These are phyloP conservation scores for Kryphioiulus occultus DNA, from an alignment of 2,888 invertebrate species.

Conservation along the genomic window DNA sequence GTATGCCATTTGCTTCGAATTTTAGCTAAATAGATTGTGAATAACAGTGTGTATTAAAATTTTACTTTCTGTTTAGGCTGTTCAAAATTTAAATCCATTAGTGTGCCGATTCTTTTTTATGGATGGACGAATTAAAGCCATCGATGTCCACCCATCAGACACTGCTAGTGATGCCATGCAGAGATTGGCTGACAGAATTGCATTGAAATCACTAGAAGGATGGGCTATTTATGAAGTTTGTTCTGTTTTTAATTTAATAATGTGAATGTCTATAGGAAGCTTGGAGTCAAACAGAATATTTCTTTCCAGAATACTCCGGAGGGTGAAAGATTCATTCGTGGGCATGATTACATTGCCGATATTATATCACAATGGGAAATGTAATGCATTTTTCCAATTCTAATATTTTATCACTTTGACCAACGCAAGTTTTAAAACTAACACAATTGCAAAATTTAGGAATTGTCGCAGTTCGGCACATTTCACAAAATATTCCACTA, in stretches of 20 bases:
- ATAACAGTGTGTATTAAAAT: background rate
- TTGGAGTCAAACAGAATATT: background rate
- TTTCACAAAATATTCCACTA: constrained; percentile 57
- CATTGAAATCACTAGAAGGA: constrained; percentile 82
- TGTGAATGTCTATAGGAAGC: background rate
- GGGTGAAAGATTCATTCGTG: constrained; percentile 87
- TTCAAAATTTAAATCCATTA: constrained; percentile 88
- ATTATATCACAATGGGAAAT: constrained; percentile 95
- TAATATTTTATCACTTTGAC: background rate
- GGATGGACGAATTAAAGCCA: constrained; percentile 93
- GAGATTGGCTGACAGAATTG: constrained; percentile 84
- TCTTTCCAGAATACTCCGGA: constrained; percentile 77
- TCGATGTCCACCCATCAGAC: constrained; percentile 93
- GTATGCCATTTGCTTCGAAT: constrained; percentile 65
- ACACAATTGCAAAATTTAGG: constrained; percentile 51
- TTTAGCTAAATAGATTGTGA: background rate
- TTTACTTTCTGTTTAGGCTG: constrained; percentile 69
- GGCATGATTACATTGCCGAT: constrained; percentile 91
- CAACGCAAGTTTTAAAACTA: background rate
- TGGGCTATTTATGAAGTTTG: constrained; percentile 84
- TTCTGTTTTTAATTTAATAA: constrained; percentile 1
- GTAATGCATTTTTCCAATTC: constrained; percentile 58
- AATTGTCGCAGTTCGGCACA: constrained; percentile 57
- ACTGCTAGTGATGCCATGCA: constrained; percentile 90
- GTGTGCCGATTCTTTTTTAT: constrained; percentile 92